These are phyloP conservation scores for Ochlodes sylvanus DNA, from an alignment of 2,888 invertebrate genomes.

Conservation along the genomic window DNA sequence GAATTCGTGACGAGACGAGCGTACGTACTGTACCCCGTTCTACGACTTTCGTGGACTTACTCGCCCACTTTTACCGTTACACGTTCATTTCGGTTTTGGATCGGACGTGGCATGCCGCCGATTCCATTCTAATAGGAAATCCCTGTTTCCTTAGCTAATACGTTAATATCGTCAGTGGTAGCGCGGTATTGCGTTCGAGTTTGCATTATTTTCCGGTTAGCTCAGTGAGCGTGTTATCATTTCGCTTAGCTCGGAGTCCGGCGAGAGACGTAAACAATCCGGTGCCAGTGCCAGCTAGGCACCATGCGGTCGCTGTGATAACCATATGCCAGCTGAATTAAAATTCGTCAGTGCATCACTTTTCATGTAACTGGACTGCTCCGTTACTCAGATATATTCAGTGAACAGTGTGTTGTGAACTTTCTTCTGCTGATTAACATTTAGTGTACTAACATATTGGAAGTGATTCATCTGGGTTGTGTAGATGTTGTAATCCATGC, in stretches of 20 bases:
- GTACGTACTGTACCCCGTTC: slow-evolving; percentile 60
- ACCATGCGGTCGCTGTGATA: slow-evolving; percentile 76
- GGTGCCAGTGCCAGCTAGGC: slow-evolving; percentile 74
- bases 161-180: slow-evolving; percentile 57
- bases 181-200: slow-evolving; percentile 33
- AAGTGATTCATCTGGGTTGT: slow-evolving; percentile 62
- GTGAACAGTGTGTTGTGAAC: slow-evolving; percentile 36
- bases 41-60: slow-evolving; percentile 78
- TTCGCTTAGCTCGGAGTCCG: slow-evolving; percentile 52
- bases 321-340: slow-evolving; percentile 72
- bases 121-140: slow-evolving; percentile 49
- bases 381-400: not conserved
- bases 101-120: slow-evolving; percentile 69
- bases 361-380: slow-evolving; percentile 43
- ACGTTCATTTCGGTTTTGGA: slow-evolving; percentile 79
- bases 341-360: slow-evolving; percentile 47
- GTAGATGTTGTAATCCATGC: slow-evolving; percentile 61
- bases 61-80: slow-evolving; percentile 82
- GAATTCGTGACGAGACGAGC: slow-evolving; percentile 62
- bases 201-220: slow-evolving; percentile 33
- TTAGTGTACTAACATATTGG: slow-evolving; percentile 47
- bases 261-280: slow-evolving; percentile 67
- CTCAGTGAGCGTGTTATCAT: slow-evolving; percentile 39
- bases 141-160: slow-evolving; percentile 62
- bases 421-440: slow-evolving; percentile 45